Evolutionary conservation across 2,797 vertebrate species (phyloP).

Genomic region (Catamblyrhynchus diadema): DNA sequence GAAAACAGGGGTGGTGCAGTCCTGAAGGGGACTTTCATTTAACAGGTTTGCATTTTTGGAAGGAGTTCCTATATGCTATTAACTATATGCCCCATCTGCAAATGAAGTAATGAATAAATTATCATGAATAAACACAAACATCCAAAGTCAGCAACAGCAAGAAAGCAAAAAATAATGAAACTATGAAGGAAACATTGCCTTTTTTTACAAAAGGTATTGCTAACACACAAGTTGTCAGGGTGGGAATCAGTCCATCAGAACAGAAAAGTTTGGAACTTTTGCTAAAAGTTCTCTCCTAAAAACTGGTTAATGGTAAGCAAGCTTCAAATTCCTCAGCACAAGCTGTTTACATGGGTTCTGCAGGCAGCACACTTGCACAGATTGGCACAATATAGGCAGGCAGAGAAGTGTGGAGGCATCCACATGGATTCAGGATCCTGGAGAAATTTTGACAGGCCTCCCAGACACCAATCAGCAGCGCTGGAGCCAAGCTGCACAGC

Average conservation of each 20-base stretch:
- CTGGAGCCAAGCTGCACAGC: background rate
- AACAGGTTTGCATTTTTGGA: background rate
- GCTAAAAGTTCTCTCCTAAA: background rate
- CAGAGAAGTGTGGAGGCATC: background rate
- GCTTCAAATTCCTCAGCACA: background rate
- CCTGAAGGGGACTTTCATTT: background rate
- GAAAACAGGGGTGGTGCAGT: background rate
- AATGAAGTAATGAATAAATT: slow-evolving; percentile 37
- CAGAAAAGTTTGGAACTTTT: background rate
- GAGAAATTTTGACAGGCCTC: background rate
- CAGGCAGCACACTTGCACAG: background rate
- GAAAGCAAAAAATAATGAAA: background rate
- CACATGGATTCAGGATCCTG: background rate
- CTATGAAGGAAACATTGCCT: background rate
- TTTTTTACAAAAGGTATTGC: background rate
- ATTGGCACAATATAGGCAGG: background rate
- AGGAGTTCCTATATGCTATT: background rate
- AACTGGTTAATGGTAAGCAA: background rate
- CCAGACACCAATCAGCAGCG: background rate
- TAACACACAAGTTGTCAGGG: background rate
- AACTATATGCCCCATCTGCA: background rate
- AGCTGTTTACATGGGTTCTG: background rate
- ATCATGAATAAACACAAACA: slow-evolving; percentile 12
- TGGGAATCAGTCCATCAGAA: background rate
- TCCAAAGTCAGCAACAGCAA: background rate